Percentiles rank a stretch among this genome's conserved stretches.
Evolutionary conservation across 2,113 vertebrate species (phyloP).

Genomic region (Turnix velox): DNA sequence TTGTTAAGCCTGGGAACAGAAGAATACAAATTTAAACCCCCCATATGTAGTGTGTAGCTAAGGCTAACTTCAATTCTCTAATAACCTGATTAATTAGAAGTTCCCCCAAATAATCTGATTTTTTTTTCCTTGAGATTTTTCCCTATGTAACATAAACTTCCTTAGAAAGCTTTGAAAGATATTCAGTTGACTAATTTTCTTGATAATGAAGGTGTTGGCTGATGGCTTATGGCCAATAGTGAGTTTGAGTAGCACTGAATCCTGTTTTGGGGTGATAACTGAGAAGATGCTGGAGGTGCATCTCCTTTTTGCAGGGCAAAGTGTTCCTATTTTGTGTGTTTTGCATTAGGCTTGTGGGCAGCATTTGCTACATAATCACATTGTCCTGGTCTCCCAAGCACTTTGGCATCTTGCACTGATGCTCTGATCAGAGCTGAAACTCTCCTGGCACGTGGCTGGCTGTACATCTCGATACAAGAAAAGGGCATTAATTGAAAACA

Average conservation of each 20-base stretch:
- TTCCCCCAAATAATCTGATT: background rate
- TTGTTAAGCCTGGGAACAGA: background rate
- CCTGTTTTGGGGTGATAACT: background rate
- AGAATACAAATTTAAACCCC: background rate
- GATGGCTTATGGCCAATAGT: background rate
- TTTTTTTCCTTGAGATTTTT: background rate
- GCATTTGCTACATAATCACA: background rate
- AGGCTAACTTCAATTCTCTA: background rate
- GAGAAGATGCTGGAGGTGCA: background rate
- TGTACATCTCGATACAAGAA: background rate
- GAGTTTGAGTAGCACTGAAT: background rate
- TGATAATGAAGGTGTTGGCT: background rate
- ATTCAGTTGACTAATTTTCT: background rate
- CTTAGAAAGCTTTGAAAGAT: background rate
- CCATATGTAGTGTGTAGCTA: background rate
- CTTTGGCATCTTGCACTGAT: constrained; percentile 59
- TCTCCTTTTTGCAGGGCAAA: constrained; percentile 6
- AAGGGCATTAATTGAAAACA: constrained; percentile 58
- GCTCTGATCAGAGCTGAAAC: constrained; percentile 28
- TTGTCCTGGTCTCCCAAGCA: constrained; percentile 36
- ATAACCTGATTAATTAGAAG: background rate
- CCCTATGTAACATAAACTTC: background rate
- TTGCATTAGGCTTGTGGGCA: background rate
- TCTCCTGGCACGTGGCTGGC: constrained; percentile 35
- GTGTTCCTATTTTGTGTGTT: background rate